These are phyloP conservation scores for Atethmia centrago DNA, from an alignment of 2,888 invertebrate species.

Conservation along the genomic window DNA sequence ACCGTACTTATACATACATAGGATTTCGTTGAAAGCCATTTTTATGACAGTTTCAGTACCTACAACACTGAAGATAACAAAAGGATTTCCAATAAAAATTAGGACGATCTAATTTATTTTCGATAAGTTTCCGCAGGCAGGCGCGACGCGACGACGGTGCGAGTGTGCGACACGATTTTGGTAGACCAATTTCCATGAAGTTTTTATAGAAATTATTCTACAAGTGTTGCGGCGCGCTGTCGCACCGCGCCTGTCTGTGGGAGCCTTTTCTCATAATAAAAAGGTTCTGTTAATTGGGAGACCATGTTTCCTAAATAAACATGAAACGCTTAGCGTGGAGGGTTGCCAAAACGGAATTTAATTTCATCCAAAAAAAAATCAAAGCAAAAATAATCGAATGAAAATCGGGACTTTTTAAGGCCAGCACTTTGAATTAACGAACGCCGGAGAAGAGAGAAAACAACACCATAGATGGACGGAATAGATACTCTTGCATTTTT, in stretches of 20 bases:
- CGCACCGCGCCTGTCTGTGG: too few relatives aligned
- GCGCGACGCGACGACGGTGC: too few relatives aligned
- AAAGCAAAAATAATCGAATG: constrained; percentile 48
- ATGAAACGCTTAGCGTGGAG: constrained; percentile 47
- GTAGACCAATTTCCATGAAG: too few relatives aligned
- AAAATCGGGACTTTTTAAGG: constrained; percentile 47
- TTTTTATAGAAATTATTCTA: too few relatives aligned
- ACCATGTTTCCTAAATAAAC: constrained; percentile 64
- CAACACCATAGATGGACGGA: constrained; percentile 10
- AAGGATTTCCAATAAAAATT: not conserved
- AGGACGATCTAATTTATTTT: not conserved
- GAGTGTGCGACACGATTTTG: too few relatives aligned
- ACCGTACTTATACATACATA: too few relatives aligned
- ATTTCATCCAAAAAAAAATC: constrained; percentile 59
- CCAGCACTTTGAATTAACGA: constrained; percentile 43
- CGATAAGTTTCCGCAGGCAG: not conserved
- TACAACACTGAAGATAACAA: constrained; percentile 1
- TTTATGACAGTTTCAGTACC: not conserved
- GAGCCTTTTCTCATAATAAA: too few relatives aligned
- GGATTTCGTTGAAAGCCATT: rapidly evolving
- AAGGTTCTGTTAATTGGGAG: constrained; percentile 58
- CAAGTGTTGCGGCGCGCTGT: too few relatives aligned
- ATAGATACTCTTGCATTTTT: constrained; percentile 12
- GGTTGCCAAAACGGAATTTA: constrained; percentile 61
- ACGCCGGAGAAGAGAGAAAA: constrained; percentile 26